Conservation (phyloP, 2,797 vertebrate species). For the Hipposideros larvatus region DNA sequence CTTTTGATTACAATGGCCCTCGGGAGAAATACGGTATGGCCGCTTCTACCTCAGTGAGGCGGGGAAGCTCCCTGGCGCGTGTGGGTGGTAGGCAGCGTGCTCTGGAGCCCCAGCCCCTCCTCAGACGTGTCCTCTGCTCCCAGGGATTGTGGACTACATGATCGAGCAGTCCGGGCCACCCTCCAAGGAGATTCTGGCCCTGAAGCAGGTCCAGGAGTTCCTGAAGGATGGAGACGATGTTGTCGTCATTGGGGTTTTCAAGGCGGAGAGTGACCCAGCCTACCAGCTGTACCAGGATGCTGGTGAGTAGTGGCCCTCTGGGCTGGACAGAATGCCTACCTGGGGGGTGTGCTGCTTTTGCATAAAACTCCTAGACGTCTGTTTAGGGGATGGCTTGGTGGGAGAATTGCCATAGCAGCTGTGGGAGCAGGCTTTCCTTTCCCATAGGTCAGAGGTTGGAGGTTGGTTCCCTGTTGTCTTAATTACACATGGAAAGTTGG, state of each 20-base stretch:
- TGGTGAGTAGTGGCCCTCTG: slow-evolving; percentile 88
- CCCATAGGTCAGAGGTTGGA: not conserved
- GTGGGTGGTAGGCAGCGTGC: accelerated
- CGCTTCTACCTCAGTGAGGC: accelerated
- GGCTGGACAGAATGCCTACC: accelerated
- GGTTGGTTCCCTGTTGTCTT: not conserved
- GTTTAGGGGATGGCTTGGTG: not conserved
- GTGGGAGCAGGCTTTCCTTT: not conserved
- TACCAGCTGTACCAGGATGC: slow-evolving; percentile 95
- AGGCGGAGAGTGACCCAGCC: slow-evolving; percentile 90
- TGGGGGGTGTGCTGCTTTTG: not conserved
- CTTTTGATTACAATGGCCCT: slow-evolving; percentile 97
- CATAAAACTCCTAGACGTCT: accelerated
- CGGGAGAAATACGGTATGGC: slow-evolving; percentile 94
- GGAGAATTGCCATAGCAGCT: too few relatives aligned
- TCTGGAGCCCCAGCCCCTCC: not conserved
- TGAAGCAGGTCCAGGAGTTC: slow-evolving; percentile 96
- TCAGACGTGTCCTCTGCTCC: slow-evolving; percentile 6
- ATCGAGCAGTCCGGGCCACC: slow-evolving; percentile 96
- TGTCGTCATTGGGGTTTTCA: slow-evolving; percentile 94
- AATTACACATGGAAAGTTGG: not conserved
- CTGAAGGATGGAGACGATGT: slow-evolving; percentile 96
- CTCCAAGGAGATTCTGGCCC: slow-evolving; percentile 94
- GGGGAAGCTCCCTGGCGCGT: not conserved
- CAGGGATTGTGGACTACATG: slow-evolving; percentile 98